These are phyloP conservation scores for Muscicapa striata DNA, from an alignment of 2,797 vertebrate genomes.

Conservation along the genomic window DNA sequence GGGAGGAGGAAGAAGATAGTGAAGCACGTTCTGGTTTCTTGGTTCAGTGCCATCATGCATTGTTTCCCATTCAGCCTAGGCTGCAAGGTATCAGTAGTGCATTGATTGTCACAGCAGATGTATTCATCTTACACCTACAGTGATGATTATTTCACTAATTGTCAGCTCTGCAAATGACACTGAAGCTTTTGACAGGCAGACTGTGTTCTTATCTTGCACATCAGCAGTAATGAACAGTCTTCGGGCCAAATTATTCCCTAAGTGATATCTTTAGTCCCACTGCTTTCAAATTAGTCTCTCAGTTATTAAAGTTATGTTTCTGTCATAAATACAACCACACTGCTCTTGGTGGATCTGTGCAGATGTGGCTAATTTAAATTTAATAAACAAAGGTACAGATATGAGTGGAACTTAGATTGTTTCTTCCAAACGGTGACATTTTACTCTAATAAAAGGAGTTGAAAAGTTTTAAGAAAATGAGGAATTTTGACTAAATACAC, in stretches of 20 bases:
- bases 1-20: not conserved
- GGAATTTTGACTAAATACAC: not conserved
- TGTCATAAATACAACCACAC: not conserved
- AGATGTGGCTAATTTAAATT: constrained; percentile 13
- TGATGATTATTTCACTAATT: constrained; percentile 30
- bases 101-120: not conserved
- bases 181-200: not conserved
- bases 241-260: constrained; percentile 15
- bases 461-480: not conserved
- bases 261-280: not conserved
- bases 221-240: constrained; percentile 18
- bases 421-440: not conserved
- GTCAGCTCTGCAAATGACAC: not conserved
- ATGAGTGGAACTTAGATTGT: not conserved
- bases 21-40: not conserved
- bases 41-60: not conserved
- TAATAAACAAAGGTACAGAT: constrained; percentile 2
- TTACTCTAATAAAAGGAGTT: not conserved
- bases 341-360: not conserved
- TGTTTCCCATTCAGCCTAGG: not conserved
- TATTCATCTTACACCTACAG: not conserved
- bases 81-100: not conserved
- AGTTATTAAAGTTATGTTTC: constrained; percentile 15
- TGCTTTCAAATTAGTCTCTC: constrained; percentile 9
- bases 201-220: not conserved